These are phyloP conservation scores for Philopotamus ludificatus DNA, from an alignment of 1,140 invertebrate genomes.

Conservation along the genomic window DNA sequence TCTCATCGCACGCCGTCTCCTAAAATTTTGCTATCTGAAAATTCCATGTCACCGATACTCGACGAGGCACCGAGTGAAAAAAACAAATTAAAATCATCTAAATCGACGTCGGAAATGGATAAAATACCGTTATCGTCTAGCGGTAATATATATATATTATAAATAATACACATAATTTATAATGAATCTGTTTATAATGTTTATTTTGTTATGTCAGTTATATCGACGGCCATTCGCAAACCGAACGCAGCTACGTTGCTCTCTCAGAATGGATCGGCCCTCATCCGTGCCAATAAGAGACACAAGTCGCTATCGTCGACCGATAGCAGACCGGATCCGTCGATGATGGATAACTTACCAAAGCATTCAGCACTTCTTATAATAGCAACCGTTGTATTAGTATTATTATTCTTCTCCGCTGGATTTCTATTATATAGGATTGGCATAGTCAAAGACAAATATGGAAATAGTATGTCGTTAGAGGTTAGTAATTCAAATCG, in stretches of 20 bases:
- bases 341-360: not conserved
- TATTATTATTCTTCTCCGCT: slow-evolving; percentile 45
- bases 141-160: slow-evolving; percentile 3
- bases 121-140: not conserved
- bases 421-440: slow-evolving; percentile 44
- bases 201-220: not conserved
- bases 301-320: slow-evolving; percentile 10
- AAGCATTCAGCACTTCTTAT: slow-evolving; percentile 42
- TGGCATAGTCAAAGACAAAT: slow-evolving; percentile 20
- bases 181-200: too few species aligned
- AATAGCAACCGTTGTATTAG: slow-evolving; percentile 42
- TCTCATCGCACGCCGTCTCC: slow-evolving; percentile 15
- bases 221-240: not conserved
- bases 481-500: slow-evolving; percentile 12
- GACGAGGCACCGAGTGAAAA: slow-evolving; percentile 22
- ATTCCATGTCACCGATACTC: not conserved
- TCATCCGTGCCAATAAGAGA: slow-evolving; percentile 7
- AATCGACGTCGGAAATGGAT: not conserved
- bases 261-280: slow-evolving; percentile 14
- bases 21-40: not conserved
- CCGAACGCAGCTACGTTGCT: slow-evolving; percentile 15
- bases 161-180: too few species aligned
- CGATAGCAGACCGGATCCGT: not conserved
- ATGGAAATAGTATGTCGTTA: slow-evolving; percentile 17
- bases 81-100: slow-evolving; percentile 2